phyloP scores from a whole-genome alignment of 2,113 vertebrate species.

The Pteruthius melanotis region DNA sequence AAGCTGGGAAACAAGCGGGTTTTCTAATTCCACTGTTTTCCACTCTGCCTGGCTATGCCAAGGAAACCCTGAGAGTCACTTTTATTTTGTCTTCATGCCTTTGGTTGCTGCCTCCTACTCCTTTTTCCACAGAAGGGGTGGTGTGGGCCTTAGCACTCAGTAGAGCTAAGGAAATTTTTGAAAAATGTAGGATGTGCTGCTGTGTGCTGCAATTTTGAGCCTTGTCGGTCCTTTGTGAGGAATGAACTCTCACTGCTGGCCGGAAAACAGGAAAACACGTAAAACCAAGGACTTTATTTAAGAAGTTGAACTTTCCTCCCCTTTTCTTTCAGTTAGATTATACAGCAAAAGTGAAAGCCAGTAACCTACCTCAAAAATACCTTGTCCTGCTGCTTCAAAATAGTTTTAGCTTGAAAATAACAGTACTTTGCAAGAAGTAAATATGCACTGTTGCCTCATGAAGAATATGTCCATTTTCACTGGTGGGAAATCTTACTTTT shows the following conservation, averaged over 20 bases:
- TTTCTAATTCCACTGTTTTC: background rate
- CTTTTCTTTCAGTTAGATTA: background rate
- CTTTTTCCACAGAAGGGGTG: background rate
- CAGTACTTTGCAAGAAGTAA: background rate
- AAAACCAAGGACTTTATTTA: background rate
- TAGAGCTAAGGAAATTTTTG: background rate
- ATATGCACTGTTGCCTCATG: background rate
- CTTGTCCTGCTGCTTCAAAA: background rate
- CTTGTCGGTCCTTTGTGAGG: background rate
- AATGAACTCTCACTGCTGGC: background rate
- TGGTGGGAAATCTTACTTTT: background rate
- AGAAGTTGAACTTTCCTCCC: background rate
- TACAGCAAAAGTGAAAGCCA: constrained; percentile 33
- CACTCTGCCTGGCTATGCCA: background rate
- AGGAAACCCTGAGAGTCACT: background rate
- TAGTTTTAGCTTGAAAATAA: background rate
- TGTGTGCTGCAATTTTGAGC: background rate
- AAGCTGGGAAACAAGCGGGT: background rate
- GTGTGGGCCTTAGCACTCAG: background rate
- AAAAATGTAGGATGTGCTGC: background rate
- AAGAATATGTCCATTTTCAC: background rate
- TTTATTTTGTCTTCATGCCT: background rate
- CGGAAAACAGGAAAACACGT: background rate
- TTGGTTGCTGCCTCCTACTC: background rate
- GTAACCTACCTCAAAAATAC: background rate